Base-by-base conservation (phyloP, 1,140 invertebrate species). In the Fopius arisanus region DNA sequence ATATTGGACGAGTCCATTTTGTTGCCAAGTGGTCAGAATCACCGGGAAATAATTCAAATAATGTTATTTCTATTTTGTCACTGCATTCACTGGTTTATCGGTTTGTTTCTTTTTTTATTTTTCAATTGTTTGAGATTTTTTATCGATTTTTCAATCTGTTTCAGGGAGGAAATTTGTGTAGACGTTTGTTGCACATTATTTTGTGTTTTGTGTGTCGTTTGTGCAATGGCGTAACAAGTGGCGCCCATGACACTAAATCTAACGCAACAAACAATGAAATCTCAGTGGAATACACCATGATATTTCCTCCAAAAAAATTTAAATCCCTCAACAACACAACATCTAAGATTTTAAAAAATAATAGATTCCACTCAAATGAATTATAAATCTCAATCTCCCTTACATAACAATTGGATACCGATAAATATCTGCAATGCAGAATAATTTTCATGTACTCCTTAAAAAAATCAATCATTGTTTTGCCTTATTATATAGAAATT, bases 1-100 rank as follows among this genome's bases (percentile, higher is more conserved):
- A 86, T 85, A 73, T 87, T 87, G 85, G 84, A 85, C 84, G 84
- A 87, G 84, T 87, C 84, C 84, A 87, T 78, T 85, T 77, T 75
- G 78, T 70, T 76, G 78, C 76, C 76, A 78, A 80, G 74, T 79
- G 73, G 54, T 73, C 16, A 23, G 28, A 72, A n/a, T 66, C 31
- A 26, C 28, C 33, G 51, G 33, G 31, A 66, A 66, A 66, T 40
- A 63, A 65, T 65, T 26, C 43, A 19, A 51, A 51, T 51, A 16
- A 6, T 37, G n/a, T 37, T 37, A 3, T 16, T 19, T 26, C 16
- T 21, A 68, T 43, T 26, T 29, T 37, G 4, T 37, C 12, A 37
- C 5, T 37, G 33, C 33, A 37, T 4, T 37, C 4, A 37, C 4
- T 37, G 4, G 4, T 37, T 37, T 12, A 37, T 12, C 4, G 4